Conservation (phyloP, 35 echinoderm and acorn worm species). For the Apostichopus californicus region DNA sequence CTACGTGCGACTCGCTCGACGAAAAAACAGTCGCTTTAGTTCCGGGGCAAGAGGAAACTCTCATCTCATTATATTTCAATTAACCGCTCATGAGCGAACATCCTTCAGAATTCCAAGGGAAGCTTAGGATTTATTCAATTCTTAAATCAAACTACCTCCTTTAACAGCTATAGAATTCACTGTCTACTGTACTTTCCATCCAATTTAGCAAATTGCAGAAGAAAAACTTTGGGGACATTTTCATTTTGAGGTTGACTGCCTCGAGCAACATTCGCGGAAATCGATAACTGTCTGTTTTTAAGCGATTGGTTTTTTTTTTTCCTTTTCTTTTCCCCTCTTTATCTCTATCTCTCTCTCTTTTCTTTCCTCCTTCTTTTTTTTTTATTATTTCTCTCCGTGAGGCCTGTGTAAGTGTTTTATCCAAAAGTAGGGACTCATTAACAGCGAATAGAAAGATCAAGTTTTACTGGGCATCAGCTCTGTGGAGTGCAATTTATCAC, state of each 20-base stretch:
- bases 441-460: neutral
- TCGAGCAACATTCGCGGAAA: conserved; percentile 18
- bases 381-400: neutral
- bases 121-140: conserved; percentile 1
- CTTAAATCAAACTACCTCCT: neutral
- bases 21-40: neutral
- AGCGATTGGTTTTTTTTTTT: neutral
- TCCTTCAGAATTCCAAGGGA: neutral
- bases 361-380: too few relatives aligned
- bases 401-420: neutral
- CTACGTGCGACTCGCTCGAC: too few relatives aligned
- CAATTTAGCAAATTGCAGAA: conserved; percentile 43
- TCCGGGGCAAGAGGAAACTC: neutral
- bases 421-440: neutral
- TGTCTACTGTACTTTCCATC: conserved; percentile 48
- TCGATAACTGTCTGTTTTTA: conserved; percentile 34
- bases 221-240: conserved; percentile 42
- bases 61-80: conserved; percentile 38
- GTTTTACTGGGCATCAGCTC: neutral
- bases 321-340: too few relatives aligned
- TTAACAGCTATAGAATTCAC: neutral
- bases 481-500: neutral
- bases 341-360: too few relatives aligned
- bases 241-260: conserved; percentile 34
- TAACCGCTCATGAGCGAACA: neutral